phyloP scores from a whole-genome alignment of 2,113 vertebrate species.

The Piprites chloris region DNA sequence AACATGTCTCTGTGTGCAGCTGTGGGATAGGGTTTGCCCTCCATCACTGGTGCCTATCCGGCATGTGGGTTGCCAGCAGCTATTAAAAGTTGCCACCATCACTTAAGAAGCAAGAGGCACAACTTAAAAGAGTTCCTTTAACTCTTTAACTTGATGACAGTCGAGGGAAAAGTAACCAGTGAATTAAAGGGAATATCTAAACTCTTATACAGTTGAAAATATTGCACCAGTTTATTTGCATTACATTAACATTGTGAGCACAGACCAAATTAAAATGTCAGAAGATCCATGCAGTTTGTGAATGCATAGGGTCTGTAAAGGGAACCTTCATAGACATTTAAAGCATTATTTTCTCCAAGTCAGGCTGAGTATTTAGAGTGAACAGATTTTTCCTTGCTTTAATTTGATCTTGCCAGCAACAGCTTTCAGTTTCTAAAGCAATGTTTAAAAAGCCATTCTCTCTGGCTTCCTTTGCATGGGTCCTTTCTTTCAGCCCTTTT shows the following conservation, averaged over 20 bases:
- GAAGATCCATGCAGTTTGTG: background rate
- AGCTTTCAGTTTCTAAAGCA: background rate
- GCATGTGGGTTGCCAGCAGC: background rate
- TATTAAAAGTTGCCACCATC: background rate
- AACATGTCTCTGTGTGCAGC: background rate
- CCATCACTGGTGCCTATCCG: background rate
- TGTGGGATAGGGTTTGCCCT: background rate
- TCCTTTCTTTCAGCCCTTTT: background rate
- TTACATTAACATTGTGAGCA: background rate
- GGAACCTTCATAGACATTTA: background rate
- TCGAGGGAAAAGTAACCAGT: background rate
- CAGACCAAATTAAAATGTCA: background rate
- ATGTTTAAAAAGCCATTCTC: background rate
- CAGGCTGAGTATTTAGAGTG: background rate
- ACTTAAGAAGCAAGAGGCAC: background rate
- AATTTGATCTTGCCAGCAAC: background rate
- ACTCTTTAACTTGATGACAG: background rate
- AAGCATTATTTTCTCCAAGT: background rate
- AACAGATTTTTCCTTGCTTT: background rate
- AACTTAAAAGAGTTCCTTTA: background rate
- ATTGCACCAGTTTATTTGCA: accelerated
- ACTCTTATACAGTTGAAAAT: background rate
- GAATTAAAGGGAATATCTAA: background rate
- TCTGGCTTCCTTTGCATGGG: background rate
- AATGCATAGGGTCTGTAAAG: background rate